A percentile compares a stretch with the other conserved stretches of the same genome.
These are phyloP conservation scores for Melanotaenia duboulayi DNA, from an alignment of 2,113 vertebrate species.

Conservation along the genomic window DNA sequence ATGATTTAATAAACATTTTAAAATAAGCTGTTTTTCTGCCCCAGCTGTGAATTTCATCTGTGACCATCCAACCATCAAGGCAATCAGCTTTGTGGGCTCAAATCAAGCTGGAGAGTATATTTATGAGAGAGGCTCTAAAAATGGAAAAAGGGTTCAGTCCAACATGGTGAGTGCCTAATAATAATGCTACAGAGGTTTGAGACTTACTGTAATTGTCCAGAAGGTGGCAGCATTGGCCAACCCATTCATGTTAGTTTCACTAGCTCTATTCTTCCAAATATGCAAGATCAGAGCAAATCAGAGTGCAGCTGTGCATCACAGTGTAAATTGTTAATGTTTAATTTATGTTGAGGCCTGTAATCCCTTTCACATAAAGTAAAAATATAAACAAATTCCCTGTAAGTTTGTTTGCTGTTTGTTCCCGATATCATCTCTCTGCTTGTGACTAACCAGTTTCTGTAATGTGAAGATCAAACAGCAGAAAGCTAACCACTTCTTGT, in stretches of 20 bases:
- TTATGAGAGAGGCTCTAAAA: conserved; percentile 93
- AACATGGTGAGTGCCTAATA: conserved; percentile 89
- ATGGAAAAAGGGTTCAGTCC: conserved; percentile 96
- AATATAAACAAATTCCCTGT: conserved; percentile 5
- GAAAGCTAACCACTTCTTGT: conserved; percentile 53
- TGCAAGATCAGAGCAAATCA: conserved; percentile 18
- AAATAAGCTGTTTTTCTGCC: conserved; percentile 27
- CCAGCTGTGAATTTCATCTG: conserved; percentile 96
- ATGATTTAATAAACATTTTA: not conserved
- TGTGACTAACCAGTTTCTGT: conserved; percentile 42
- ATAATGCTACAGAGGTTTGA: not conserved
- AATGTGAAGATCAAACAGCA: conserved; percentile 46
- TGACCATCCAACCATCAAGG: conserved; percentile 95
- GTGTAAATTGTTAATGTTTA: not conserved
- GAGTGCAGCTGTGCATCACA: conserved; percentile 37
- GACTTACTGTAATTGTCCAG: conserved; percentile 46
- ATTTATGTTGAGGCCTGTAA: not conserved
- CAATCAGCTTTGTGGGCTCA: conserved; percentile 98
- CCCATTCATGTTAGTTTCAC: not conserved
- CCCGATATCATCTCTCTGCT: conserved; percentile 23
- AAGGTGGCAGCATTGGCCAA: conserved; percentile 73
- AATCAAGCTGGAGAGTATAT: conserved; percentile 98
- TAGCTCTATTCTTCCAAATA: not conserved
- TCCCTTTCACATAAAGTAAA: not conserved
- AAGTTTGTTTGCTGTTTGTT: conserved; percentile 20